phyloP scores from a whole-genome alignment of 2,888 invertebrate genomes.

The Erebia epiphron region DNA sequence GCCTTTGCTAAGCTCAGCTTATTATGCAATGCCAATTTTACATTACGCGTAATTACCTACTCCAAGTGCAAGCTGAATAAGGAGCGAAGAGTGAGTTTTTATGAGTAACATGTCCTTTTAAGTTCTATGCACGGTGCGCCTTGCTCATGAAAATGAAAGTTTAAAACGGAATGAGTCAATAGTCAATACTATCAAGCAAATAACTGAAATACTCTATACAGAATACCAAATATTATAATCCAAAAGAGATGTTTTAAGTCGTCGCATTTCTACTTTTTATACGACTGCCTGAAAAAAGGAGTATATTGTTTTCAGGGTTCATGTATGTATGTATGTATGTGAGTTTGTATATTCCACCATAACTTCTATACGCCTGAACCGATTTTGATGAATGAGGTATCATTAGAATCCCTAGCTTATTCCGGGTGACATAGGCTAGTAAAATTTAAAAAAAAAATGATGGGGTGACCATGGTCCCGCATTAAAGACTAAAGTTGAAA shows the following conservation, averaged over 20 bases:
- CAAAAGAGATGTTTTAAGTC: background rate
- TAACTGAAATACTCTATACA: background rate
- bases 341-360: too few relatives aligned
- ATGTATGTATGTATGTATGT: too few relatives aligned
- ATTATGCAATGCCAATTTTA: constrained; percentile 20
- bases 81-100: constrained; percentile 2
- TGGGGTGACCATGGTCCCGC: too few relatives aligned
- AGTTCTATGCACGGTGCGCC: background rate
- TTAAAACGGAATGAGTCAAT: constrained; percentile 2
- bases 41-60: constrained; percentile 13
- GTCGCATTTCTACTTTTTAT: background rate
- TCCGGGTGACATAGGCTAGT: too few relatives aligned
- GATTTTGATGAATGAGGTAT: too few relatives aligned
- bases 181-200: background rate
- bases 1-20: constrained; percentile 9
- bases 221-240: background rate
- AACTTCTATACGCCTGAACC: too few relatives aligned
- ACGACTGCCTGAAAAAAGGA: too few relatives aligned
- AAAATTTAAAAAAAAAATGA: too few relatives aligned
- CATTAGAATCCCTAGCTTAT: too few relatives aligned
- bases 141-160: constrained; percentile 3
- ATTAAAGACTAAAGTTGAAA: too few relatives aligned
- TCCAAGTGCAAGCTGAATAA: constrained; percentile 9
- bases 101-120: constrained; percentile 5
- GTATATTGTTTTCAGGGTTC: too few relatives aligned